These are phyloP conservation scores for Sclerodermus sp. DNA, from an alignment of 2,888 invertebrate species.

Conservation along the genomic window DNA sequence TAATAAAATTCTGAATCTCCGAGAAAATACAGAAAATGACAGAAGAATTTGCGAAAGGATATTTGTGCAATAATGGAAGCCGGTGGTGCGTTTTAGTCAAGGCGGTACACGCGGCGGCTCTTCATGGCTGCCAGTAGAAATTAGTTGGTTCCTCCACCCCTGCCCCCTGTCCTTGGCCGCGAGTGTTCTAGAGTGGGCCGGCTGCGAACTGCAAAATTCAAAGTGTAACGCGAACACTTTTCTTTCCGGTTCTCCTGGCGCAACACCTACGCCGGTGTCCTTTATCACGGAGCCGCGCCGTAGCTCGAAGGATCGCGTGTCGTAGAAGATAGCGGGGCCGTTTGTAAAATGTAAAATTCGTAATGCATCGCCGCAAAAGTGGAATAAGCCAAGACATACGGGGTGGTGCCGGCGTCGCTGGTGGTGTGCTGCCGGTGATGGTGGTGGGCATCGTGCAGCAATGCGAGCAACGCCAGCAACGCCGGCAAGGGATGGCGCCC, in stretches of 20 bases:
- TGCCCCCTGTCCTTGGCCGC: no score
- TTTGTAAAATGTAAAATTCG: slow-evolving; percentile 55
- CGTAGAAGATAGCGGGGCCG: slow-evolving; percentile 47
- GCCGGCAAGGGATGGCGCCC: slow-evolving; percentile 10
- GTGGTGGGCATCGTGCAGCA: slow-evolving; percentile 15
- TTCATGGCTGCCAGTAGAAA: no score
- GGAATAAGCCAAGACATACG: slow-evolving; percentile 52
- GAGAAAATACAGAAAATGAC: no score
- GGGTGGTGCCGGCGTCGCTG: slow-evolving; percentile 19
- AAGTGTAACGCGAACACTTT: no score
- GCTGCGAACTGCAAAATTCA: no score
- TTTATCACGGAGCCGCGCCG: slow-evolving; percentile 38
- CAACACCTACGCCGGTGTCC: slow-evolving; percentile 16
- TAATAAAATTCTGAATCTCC: no score
- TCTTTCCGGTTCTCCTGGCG: not conserved
- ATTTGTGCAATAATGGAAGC: no score
- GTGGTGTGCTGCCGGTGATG: slow-evolving; percentile 13
- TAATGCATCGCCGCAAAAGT: slow-evolving; percentile 54
- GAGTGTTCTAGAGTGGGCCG: no score
- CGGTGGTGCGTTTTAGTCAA: no score
- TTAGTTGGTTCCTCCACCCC: no score
- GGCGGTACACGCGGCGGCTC: no score
- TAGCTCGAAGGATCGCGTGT: slow-evolving; percentile 49
- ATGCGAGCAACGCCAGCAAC: slow-evolving; percentile 16
- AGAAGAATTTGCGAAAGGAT: no score